A percentile compares a stretch with the other conserved stretches of the same genome.
These are phyloP conservation scores for Xenops minutus DNA, from an alignment of 2,797 vertebrate species.

Conservation along the genomic window DNA sequence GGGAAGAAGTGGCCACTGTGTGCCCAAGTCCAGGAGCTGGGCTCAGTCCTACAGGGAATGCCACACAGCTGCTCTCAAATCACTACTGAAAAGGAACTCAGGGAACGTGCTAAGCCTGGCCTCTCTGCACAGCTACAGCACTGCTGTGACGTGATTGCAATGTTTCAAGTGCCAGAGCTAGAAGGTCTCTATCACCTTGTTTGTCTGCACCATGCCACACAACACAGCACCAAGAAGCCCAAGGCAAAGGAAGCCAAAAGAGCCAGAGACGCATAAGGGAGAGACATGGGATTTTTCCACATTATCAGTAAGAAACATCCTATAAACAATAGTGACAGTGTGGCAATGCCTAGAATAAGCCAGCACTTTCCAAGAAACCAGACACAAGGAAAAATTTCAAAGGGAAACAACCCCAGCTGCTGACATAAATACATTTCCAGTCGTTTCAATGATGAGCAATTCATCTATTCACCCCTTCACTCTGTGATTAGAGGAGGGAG, in stretches of 20 bases:
- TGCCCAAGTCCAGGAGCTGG: not conserved
- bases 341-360: not conserved
- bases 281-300: not conserved
- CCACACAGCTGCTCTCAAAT: not conserved
- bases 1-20: not conserved
- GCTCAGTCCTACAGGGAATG: not conserved
- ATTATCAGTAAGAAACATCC: not conserved
- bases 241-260: not conserved
- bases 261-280: not conserved
- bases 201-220: not conserved
- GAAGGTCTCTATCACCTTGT: not conserved
- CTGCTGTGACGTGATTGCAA: fast-evolving
- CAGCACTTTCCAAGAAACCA: not conserved
- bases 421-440: not conserved
- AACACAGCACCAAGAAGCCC: not conserved
- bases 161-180: not conserved
- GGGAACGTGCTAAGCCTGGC: not conserved
- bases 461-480: not conserved
- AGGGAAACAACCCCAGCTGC: not conserved
- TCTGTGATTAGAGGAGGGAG: not conserved
- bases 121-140: not conserved
- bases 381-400: not conserved
- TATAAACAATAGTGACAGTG: not conserved
- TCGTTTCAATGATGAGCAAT: not conserved
- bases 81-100: not conserved